Percentiles rank a stretch among this genome's conserved stretches.
Evolutionary conservation across 2,888 invertebrate species (phyloP).

Genomic region (Abscondita cerata): DNA sequence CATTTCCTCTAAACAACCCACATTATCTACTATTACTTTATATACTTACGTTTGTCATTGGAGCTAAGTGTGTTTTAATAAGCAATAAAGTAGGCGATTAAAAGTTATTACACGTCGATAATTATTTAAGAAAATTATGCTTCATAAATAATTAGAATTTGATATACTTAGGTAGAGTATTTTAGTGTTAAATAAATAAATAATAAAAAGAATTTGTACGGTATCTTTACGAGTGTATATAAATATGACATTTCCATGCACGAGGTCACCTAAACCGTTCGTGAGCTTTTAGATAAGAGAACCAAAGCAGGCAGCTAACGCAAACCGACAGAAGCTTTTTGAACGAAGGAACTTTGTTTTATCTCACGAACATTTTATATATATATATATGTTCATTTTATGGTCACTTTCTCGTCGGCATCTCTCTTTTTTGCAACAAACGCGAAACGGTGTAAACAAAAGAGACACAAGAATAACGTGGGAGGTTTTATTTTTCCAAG

Average conservation of each 20-base stretch:
- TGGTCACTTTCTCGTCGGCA: too few relatives aligned
- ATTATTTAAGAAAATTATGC: too few relatives aligned
- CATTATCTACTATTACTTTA: too few relatives aligned
- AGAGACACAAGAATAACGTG: constrained; percentile 25
- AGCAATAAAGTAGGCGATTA: too few relatives aligned
- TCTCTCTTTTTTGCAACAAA: not conserved
- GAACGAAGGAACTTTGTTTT: constrained; percentile 43
- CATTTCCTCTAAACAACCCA: too few relatives aligned
- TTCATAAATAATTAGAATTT: too few relatives aligned
- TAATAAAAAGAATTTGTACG: constrained; percentile 18
- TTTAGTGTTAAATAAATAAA: too few relatives aligned
- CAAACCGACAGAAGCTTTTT: constrained; percentile 49
- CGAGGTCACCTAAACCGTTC: constrained; percentile 48
- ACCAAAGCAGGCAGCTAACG: constrained; percentile 42
- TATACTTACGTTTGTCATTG: too few relatives aligned
- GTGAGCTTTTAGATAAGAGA: constrained; percentile 50
- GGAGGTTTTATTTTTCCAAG: constrained; percentile 24
- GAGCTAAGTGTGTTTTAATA: too few relatives aligned
- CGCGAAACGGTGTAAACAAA: constrained; percentile 12
- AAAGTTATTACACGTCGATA: too few relatives aligned
- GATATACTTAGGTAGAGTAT: too few relatives aligned
- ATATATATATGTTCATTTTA: constrained; percentile 8
- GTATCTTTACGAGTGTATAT: constrained; percentile 40
- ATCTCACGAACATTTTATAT: constrained; percentile 45
- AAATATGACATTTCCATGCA: constrained; percentile 52